Conservation (phyloP, 2,888 invertebrate genomes). For the Cylindroiulus punctatus region DNA sequence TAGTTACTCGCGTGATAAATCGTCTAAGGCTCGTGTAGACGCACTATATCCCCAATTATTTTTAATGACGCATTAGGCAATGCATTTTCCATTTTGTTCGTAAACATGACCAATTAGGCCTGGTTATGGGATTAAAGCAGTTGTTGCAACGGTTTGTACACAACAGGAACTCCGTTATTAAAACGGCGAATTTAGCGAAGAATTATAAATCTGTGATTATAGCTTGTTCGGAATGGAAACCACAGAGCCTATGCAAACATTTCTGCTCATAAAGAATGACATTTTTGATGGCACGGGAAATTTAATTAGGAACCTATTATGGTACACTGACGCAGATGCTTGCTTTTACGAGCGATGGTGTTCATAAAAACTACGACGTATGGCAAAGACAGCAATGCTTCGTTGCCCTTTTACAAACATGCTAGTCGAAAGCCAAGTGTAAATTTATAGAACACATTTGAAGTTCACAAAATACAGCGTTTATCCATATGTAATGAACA, state of each 20-base stretch:
- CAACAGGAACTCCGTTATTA: background rate
- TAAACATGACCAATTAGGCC: constrained; percentile 15
- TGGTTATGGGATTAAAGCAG: background rate
- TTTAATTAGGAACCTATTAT: too few relatives aligned
- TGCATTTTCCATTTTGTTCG: background rate
- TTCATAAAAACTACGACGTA: too few relatives aligned
- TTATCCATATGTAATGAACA: too few relatives aligned
- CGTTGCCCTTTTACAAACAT: too few relatives aligned
- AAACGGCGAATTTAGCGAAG: background rate
- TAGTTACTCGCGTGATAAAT: background rate
- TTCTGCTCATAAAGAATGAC: background rate
- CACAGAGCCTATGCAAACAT: background rate
- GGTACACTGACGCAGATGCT: too few relatives aligned
- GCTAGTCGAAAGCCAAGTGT: too few relatives aligned
- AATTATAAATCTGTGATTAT: constrained; percentile 32
- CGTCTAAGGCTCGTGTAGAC: background rate
- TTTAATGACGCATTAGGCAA: background rate
- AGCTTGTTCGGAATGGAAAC: background rate
- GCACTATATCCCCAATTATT: background rate
- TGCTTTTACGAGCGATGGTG: too few relatives aligned
- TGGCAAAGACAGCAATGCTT: too few relatives aligned
- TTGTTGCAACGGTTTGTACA: background rate
- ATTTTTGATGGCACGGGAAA: too few relatives aligned
- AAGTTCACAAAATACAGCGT: too few relatives aligned
- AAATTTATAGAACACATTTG: too few relatives aligned